Evolutionary conservation across 2,797 vertebrate species (phyloP), one percentile per base, ranked within the genome.

Genomic region (Enteromius paludinosus): DNA sequence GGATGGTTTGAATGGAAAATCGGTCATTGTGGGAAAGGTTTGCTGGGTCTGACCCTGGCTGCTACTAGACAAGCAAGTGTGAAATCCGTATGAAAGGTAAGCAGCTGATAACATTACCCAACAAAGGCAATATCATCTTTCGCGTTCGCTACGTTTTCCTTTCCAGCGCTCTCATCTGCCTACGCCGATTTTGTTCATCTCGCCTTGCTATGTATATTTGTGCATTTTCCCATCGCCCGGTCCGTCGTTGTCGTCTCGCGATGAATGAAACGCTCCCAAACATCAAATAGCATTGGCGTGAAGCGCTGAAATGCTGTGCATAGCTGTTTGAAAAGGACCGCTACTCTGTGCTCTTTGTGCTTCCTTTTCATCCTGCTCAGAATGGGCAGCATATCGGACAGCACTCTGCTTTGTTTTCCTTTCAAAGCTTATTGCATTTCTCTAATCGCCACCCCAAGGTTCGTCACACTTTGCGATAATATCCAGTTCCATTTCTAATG

Each of bases 51-150:
- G 94, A 95, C 94, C 94, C 93, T 76, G 89, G 87, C 91, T 87
- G 71, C 89, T 83, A 86, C 73, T 73, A 89, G 93, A 95, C 93
- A 82, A 84, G 92, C 87, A 69, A 93, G 92, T 95, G 95, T 96
- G 95, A 95, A 96, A 96, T 96, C 90, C 89, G 89, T 80, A 91
- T 95, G 95, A 96, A 92, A 93, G 93, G 91, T 94, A 89, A 95
- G 94, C 93, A 95, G 93, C 92, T 94, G 93, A 95, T 95, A 78
- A 92, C 91, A 92, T 93, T 90, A 78, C 84, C 82, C 86, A 91
- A 95, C 94, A 95, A 95, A 94, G 85, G 91, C 92, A 93, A 94
- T 93, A 95, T 94, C 81, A 92, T 94, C 90, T 92, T 89, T 91
- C 86, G 82, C 80, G 84, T 77, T 84, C 83, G 84, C 41, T 45